These are phyloP conservation scores for Drosophila seguyi DNA, from an alignment of 1,140 invertebrate genomes.

Conservation along the genomic window DNA sequence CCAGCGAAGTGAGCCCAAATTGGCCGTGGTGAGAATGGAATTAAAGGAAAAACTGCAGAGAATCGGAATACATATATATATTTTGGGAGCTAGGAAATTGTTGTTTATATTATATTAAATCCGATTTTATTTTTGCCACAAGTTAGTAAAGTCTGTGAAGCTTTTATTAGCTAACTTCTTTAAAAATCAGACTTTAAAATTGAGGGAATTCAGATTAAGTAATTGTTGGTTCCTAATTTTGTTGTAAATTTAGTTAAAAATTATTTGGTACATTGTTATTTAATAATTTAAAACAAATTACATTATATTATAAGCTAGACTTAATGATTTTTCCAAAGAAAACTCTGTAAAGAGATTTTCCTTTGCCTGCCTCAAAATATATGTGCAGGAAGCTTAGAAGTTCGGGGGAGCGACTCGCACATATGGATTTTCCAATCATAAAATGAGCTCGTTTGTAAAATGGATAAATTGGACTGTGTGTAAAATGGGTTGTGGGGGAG, in stretches of 20 bases:
- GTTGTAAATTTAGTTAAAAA: not conserved
- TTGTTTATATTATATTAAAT: not conserved
- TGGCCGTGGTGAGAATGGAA: not conserved
- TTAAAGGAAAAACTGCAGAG: not conserved
- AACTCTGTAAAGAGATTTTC: not conserved
- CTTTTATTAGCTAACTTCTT: not conserved
- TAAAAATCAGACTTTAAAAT: not conserved
- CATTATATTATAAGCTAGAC: not conserved
- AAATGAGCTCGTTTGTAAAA: not conserved
- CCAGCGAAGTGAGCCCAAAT: slow-evolving; percentile 9
- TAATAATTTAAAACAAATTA: not conserved
- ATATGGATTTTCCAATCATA: slow-evolving; percentile 9
- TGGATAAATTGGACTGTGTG: not conserved
- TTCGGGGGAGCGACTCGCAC: not conserved
- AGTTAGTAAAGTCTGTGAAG: not conserved
- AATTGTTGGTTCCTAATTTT: too few relatives aligned
- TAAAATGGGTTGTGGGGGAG: not conserved
- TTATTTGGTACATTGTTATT: not conserved
- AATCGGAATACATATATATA: not conserved
- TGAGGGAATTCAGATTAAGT: not conserved
- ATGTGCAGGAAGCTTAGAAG: not conserved
- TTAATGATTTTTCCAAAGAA: not conserved
- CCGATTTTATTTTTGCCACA: not conserved
- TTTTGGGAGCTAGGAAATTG: not conserved
- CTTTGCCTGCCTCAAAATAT: not conserved